Conservation (phyloP, 2,797 vertebrate species). For the Lophius americanus region DNA sequence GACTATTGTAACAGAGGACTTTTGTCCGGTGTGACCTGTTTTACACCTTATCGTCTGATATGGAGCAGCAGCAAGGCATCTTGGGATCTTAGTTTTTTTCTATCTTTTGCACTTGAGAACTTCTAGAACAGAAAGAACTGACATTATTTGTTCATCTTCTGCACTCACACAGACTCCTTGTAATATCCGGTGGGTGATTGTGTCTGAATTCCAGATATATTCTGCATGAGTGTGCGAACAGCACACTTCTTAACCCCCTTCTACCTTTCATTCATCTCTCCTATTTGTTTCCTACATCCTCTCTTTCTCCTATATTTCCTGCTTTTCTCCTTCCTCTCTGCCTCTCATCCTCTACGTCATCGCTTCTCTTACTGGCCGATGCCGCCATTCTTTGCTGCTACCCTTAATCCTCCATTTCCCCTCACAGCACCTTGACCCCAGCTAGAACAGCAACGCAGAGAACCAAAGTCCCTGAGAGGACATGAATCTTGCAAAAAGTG, state of each 20-base stretch:
- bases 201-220: constrained; percentile 65
- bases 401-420: constrained; percentile 36
- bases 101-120: not conserved
- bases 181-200: constrained; percentile 66
- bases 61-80: not conserved
- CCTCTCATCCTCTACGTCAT: constrained; percentile 18
- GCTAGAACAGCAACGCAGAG: no score
- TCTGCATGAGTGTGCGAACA: constrained; percentile 25
- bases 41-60: constrained; percentile 5
- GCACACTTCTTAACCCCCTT: constrained; percentile 22
- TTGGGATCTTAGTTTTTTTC: not conserved
- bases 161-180: constrained; percentile 12
- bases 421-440: constrained; percentile 4
- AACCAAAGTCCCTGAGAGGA: no score
- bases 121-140: constrained; percentile 28
- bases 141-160: constrained; percentile 25
- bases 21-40: constrained; percentile 7
- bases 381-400: constrained; percentile 20
- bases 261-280: constrained; percentile 10
- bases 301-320: constrained; percentile 24
- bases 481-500: no score
- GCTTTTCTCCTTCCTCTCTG: constrained; percentile 29
- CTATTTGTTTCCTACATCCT: not conserved
- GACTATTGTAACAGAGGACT: constrained; percentile 1
- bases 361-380: constrained; percentile 1